Evolutionary conservation across 2,888 invertebrate genomes (phyloP).

Genomic region (Parapristionchus giblindavisi): DNA sequence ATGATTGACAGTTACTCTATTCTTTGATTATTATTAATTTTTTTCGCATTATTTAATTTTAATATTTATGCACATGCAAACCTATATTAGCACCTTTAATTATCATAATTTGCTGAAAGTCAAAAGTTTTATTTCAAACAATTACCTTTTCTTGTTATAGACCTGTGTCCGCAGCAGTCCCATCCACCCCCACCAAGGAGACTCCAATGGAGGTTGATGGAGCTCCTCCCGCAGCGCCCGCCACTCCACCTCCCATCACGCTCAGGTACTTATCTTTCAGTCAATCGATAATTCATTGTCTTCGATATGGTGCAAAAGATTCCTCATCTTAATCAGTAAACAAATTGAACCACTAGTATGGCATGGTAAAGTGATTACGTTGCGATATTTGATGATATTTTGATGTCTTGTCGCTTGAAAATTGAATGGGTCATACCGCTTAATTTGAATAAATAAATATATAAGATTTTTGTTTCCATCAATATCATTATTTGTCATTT

Average conservation of each 20-base stretch:
- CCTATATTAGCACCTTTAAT: neutral
- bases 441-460: too few relatives aligned
- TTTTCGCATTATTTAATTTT: neutral
- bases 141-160: neutral
- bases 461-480: too few relatives aligned
- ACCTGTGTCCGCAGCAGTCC: neutral
- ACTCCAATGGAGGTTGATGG: conserved; percentile 49
- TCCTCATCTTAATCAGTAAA: too few relatives aligned
- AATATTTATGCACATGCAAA: neutral
- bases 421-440: too few relatives aligned
- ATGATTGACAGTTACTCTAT: neutral
- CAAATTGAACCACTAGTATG: too few relatives aligned
- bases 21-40: neutral
- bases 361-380: too few relatives aligned
- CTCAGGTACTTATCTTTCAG: too few relatives aligned
- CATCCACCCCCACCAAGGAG: conserved; percentile 28
- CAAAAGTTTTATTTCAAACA: neutral
- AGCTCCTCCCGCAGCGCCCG: neutral
- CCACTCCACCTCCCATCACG: conserved; percentile 37
- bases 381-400: neutral
- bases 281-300: too few relatives aligned
- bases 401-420: neutral
- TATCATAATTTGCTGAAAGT: neutral
- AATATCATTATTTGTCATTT: too few relatives aligned
- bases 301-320: too few relatives aligned